These are phyloP conservation scores for Dascyllus trimaculatus DNA, from an alignment of 2,113 vertebrate species.

Conservation along the genomic window DNA sequence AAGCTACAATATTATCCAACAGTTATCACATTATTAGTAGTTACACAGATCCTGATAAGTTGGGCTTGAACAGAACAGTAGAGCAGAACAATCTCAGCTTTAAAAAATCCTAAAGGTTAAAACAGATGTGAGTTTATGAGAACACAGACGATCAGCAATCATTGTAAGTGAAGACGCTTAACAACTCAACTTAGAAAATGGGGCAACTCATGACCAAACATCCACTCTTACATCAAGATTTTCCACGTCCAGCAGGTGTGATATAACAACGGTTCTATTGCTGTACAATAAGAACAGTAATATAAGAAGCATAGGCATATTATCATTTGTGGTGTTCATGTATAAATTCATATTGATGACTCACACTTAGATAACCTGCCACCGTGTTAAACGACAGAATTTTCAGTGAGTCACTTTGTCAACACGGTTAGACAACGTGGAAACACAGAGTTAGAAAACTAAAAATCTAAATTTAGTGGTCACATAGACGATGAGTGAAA, in stretches of 20 bases:
- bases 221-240: constrained; percentile 11
- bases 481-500: constrained; percentile 18
- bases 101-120: neutral
- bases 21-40: constrained; percentile 38
- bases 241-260: constrained; percentile 9
- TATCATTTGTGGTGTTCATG: constrained; percentile 21
- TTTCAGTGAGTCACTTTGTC: constrained; percentile 30
- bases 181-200: constrained; percentile 9
- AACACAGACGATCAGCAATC: constrained; percentile 15
- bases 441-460: constrained; percentile 18
- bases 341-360: constrained; percentile 21
- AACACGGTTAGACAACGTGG: constrained; percentile 18
- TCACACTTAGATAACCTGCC: neutral
- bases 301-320: constrained; percentile 15
- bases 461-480: constrained; percentile 38
- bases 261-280: constrained; percentile 35
- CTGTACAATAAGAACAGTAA: constrained; percentile 45
- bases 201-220: constrained; percentile 20
- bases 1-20: constrained; percentile 25
- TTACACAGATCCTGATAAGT: constrained; percentile 18
- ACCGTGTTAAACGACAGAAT: neutral
- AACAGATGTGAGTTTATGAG: neutral
- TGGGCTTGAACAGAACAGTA: neutral
- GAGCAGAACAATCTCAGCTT: constrained; percentile 5
- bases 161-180: constrained; percentile 10